Conservation (phyloP, 2,113 vertebrate species). For the Scomber japonicus region DNA sequence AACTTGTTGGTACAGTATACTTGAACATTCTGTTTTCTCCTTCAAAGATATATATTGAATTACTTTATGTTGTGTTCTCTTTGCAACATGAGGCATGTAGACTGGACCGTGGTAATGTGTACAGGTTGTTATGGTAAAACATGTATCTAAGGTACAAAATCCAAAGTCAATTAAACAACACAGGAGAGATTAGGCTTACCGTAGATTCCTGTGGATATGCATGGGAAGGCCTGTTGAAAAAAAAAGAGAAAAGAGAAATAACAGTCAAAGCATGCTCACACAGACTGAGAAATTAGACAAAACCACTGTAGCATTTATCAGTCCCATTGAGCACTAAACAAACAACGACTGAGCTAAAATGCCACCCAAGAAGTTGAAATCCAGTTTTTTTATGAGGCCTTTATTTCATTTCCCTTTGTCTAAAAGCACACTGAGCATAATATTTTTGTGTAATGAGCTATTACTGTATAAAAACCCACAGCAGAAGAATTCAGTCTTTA, state of each 20-base stretch:
- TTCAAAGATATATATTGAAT: constrained; percentile 20
- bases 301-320: not conserved
- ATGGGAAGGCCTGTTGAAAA: constrained; percentile 93
- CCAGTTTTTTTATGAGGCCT: not conserved
- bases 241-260: constrained; percentile 75
- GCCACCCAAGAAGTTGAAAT: not conserved
- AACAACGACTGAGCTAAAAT: not conserved
- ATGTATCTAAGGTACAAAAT: not conserved
- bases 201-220: constrained; percentile 99
- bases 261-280: constrained; percentile 38
- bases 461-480: constrained; percentile 4
- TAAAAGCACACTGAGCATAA: not conserved
- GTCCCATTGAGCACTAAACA: not conserved
- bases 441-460: constrained; percentile 11
- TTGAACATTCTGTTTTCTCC: not conserved
- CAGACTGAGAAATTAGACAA: not conserved
- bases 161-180: not conserved
- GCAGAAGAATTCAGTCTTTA: constrained; percentile 23
- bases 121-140: constrained; percentile 2
- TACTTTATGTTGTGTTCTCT: not conserved
- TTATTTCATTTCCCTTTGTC: constrained; percentile 33
- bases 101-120: not conserved
- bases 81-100: not conserved
- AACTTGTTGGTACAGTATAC: constrained; percentile 34
- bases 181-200: constrained; percentile 86